A percentile compares a stretch with the other conserved stretches of the same genome.
Evolutionary conservation across 2,888 invertebrate species (phyloP).

Genomic region (Linhomoeus sp.): DNA sequence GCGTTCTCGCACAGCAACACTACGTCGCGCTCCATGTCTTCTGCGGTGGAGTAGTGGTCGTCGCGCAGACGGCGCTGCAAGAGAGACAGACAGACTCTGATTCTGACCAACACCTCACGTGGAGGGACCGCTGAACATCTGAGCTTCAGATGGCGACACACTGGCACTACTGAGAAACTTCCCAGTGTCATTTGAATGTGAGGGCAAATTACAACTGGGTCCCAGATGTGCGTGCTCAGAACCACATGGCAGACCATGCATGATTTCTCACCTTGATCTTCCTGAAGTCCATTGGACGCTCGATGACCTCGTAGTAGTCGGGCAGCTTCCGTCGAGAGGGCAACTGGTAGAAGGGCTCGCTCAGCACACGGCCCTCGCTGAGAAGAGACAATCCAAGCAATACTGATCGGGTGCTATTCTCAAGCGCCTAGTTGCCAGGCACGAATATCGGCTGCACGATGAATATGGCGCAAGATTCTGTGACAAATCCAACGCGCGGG

Average conservation of each 20-base stretch:
- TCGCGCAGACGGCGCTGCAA: conserved; percentile 26
- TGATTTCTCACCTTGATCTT: conserved; percentile 67
- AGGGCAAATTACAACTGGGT: no score
- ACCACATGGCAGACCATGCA: no score
- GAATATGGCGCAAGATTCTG: no score
- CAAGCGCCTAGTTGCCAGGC: no score
- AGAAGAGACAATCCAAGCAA: conserved; percentile 51
- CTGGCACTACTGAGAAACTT: not conserved
- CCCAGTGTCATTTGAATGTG: not conserved
- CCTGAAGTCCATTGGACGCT: conserved; percentile 38
- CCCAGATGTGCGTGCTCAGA: no score
- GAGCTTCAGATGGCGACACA: no score
- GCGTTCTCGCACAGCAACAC: conserved; percentile 87
- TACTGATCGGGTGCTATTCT: no score
- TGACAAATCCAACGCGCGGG: no score
- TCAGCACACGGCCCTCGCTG: conserved; percentile 9
- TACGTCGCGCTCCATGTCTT: conserved; percentile 53
- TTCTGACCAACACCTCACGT: not conserved
- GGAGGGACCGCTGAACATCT: not conserved
- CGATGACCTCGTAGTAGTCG: conserved; percentile 35
- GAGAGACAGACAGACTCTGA: not conserved
- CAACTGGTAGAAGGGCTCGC: conserved; percentile 21
- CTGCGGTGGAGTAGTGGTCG: conserved; percentile 49
- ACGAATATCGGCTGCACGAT: no score
- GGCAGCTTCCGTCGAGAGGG: conserved; percentile 35